Percentiles rank a stretch among this genome's conserved stretches.
These are phyloP conservation scores for Cheilosia vernalis DNA, from an alignment of 2,888 invertebrate species.

Conservation along the genomic window DNA sequence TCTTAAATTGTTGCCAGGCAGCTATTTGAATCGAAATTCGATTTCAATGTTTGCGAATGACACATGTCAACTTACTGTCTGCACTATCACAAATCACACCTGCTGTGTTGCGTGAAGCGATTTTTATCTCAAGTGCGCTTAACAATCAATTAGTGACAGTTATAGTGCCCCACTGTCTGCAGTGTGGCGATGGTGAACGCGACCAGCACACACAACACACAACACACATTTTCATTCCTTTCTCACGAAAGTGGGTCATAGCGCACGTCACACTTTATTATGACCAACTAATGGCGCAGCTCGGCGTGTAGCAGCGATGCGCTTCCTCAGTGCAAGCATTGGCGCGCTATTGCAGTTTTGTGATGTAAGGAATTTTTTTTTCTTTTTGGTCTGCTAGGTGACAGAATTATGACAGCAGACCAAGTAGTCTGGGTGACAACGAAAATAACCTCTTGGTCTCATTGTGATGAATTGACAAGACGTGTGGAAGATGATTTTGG, in stretches of 20 bases:
- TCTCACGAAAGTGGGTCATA: slow-evolving; percentile 65
- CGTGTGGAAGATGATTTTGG: too few species aligned
- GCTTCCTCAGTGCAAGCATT: slow-evolving; percentile 6
- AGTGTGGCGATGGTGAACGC: not conserved
- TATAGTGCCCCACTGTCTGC: slow-evolving; percentile 17
- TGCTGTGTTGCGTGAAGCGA: slow-evolving; percentile 61
- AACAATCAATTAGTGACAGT: slow-evolving; percentile 44
- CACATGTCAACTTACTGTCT: slow-evolving; percentile 71
- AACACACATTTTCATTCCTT: slow-evolving; percentile 53
- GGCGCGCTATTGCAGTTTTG: slow-evolving; percentile 9
- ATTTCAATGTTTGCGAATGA: slow-evolving; percentile 68
- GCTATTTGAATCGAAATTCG: slow-evolving; percentile 45
- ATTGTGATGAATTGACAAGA: too few species aligned
- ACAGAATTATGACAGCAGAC: too few species aligned
- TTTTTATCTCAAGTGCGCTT: slow-evolving; percentile 58
- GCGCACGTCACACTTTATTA: slow-evolving; percentile 62
- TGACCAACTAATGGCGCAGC: slow-evolving; percentile 28
- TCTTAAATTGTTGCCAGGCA: slow-evolving; percentile 10
- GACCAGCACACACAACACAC: not conserved
- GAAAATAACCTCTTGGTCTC: too few species aligned
- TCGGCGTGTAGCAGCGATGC: slow-evolving; percentile 24
- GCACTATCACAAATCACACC: slow-evolving; percentile 73
- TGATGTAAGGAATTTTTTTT: not conserved
- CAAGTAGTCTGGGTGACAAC: too few species aligned
- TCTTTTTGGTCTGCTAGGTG: not conserved